These are phyloP conservation scores for Heteronetta atricapilla DNA, from an alignment of 2,113 vertebrate species.

Conservation along the genomic window DNA sequence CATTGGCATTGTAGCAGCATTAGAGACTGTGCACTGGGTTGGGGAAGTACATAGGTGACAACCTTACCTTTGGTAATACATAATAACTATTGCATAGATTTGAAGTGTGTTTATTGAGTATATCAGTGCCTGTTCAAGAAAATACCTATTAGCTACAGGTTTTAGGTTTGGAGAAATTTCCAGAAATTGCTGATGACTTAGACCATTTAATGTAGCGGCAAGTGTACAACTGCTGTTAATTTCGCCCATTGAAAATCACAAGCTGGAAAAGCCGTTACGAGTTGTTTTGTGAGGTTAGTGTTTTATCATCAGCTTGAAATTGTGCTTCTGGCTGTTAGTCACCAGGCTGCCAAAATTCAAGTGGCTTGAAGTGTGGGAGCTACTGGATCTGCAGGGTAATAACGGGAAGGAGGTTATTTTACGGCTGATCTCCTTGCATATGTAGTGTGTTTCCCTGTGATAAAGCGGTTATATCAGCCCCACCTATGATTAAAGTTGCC, in stretches of 20 bases:
- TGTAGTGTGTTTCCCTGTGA: conserved; percentile 33
- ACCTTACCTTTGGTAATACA: not conserved
- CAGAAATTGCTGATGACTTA: conserved; percentile 44
- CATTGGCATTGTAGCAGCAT: not conserved
- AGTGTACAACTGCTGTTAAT: not conserved
- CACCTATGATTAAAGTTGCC: conserved; percentile 52
- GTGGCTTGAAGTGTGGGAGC: conserved; percentile 38
- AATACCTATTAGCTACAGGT: not conserved
- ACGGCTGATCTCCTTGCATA: conserved; percentile 22
- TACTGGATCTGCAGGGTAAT: conserved; percentile 35
- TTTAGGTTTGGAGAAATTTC: conserved; percentile 46
- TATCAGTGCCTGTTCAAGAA: not conserved
- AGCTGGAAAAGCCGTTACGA: conserved; percentile 48
- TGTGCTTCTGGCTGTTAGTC: conserved; percentile 38
- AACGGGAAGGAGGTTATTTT: conserved; percentile 41
- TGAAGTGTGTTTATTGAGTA: not conserved
- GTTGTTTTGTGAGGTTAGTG: conserved; percentile 55
- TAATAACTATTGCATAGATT: not conserved
- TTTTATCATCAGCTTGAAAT: conserved; percentile 51
- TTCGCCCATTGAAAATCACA: conserved; percentile 14
- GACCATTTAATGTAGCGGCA: not conserved
- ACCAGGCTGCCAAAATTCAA: conserved; percentile 63
- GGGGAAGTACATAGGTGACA: not conserved
- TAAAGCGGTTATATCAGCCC: conserved; percentile 34
- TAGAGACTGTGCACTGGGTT: not conserved